phyloP scores from a whole-genome alignment of 2,888 invertebrate species.

The Caenorhabditis angaria region DNA sequence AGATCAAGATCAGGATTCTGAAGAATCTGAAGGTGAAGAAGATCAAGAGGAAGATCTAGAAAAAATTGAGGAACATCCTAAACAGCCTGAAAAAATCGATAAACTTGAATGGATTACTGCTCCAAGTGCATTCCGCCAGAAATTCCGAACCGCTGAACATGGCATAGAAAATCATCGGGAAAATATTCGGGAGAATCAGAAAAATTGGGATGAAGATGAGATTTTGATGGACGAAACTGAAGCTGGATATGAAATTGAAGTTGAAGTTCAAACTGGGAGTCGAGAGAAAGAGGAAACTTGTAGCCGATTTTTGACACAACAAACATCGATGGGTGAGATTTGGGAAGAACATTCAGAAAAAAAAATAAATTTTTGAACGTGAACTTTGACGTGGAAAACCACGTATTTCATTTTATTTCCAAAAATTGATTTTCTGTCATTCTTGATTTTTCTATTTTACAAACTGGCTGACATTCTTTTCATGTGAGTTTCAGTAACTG shows the following conservation, averaged over 20 bases:
- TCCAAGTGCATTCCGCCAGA: neutral
- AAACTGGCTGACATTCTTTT: no score
- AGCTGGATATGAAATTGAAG: slow-evolving; percentile 28
- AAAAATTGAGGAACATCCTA: slow-evolving; percentile 3
- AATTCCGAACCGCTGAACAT: neutral
- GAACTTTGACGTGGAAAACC: no score
- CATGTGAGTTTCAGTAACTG: no score
- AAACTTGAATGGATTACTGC: neutral
- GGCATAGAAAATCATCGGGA: neutral
- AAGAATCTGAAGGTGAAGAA: slow-evolving; percentile 13
- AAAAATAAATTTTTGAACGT: no score
- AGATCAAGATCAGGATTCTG: neutral
- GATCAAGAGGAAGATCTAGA: slow-evolving; percentile 10
- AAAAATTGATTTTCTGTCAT: no score
- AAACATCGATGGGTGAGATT: slow-evolving; percentile 12
- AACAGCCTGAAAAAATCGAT: neutral
- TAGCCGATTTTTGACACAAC: slow-evolving; percentile 10
- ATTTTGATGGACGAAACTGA: slow-evolving; percentile 1
- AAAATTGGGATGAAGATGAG: neutral
- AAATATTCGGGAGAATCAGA: neutral
- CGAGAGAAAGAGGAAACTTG: slow-evolving; percentile 7
- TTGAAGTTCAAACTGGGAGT: slow-evolving; percentile 14
- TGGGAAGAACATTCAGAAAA: slow-evolving; percentile 20
- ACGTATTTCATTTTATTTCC: no score
- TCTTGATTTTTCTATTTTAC: no score